Base-by-base conservation (phyloP, 2,888 invertebrate species). In the Odontothrips loti region DNA sequence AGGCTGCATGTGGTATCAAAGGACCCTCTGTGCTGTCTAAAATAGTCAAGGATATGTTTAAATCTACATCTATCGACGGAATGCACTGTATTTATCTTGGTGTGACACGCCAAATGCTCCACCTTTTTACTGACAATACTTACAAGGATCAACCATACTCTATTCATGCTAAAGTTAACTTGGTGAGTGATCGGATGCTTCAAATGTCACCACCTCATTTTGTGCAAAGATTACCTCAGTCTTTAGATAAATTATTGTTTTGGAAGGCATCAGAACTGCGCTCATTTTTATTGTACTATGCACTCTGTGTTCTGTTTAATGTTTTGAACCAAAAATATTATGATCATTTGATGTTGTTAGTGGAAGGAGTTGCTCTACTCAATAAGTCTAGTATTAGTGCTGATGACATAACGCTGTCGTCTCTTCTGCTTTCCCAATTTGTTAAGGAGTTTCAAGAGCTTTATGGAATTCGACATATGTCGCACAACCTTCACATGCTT, bases 51-150 rank as follows among this genome's bases (percentile, higher is more conserved):
- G n/a, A 63, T 63, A 1, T 63, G 1, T 63, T 63, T 15, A 9
- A 17, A 63, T 20, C 20, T n/a, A 63, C 63, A 20, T 17, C 63
- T 3, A n/a, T 63, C 9, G 63, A 63, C n/a, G n/a, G 17, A 9
- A 63, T 63, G 63, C 63, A 63, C n/a, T 63, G 63, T 63, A n/a
- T 9, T n/a, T n/a, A 63, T 63, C n/a, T 63, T n/a, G 63, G 63
- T 10, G n/a, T 63, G n/a, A n/a, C 20, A n/a, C 63, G 63, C n/a
- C 63, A 63, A 63, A 17, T 63, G 9, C 15, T 63, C 17, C 63
- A 63, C n/a, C 20, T 63, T 1, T n/a, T 17, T 9, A n/a, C n/a
- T 63, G 63, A 48, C 12, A 48, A 63, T 1, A 9, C 17, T 1
- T 9, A 63, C 1, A 20, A n/a, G 63, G n/a, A 63, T 9, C 9